A percentile compares a stretch with the other conserved stretches of the same genome.
Conservation (phyloP, 2,888 invertebrate genomes). For the Ormia ochracea region DNA sequence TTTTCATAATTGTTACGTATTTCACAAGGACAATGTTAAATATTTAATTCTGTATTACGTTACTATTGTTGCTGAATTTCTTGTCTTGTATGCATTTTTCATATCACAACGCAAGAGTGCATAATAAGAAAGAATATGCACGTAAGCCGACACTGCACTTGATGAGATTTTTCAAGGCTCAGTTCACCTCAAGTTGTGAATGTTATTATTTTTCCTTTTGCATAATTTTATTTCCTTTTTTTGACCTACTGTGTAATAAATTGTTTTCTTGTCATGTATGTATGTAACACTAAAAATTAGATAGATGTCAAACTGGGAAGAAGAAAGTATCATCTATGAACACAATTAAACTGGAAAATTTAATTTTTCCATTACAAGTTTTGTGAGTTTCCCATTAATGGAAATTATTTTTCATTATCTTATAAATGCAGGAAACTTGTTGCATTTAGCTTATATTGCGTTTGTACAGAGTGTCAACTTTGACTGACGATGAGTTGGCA, state of each 20-base stretch:
- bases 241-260: not conserved
- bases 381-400: too few relatives aligned
- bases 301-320: too few relatives aligned
- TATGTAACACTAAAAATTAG: not conserved
- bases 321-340: too few relatives aligned
- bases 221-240: not conserved
- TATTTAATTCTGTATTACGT: constrained; percentile 22
- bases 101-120: not conserved
- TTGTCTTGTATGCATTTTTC: constrained; percentile 16
- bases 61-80: constrained; percentile 32
- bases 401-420: too few relatives aligned
- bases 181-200: constrained; percentile 35
- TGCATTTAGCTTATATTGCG: too few relatives aligned
- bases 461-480: too few relatives aligned
- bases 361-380: too few relatives aligned
- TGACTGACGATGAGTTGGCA: too few relatives aligned
- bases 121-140: constrained; percentile 13
- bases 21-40: constrained; percentile 24
- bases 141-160: constrained; percentile 54
- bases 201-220: constrained; percentile 5
- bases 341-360: too few relatives aligned
- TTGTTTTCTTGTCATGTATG: not conserved
- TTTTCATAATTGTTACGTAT: constrained; percentile 17
- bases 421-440: too few relatives aligned
- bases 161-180: constrained; percentile 56